These are phyloP conservation scores for Limnephilus auricula DNA, from an alignment of 2,888 invertebrate species.

Conservation along the genomic window DNA sequence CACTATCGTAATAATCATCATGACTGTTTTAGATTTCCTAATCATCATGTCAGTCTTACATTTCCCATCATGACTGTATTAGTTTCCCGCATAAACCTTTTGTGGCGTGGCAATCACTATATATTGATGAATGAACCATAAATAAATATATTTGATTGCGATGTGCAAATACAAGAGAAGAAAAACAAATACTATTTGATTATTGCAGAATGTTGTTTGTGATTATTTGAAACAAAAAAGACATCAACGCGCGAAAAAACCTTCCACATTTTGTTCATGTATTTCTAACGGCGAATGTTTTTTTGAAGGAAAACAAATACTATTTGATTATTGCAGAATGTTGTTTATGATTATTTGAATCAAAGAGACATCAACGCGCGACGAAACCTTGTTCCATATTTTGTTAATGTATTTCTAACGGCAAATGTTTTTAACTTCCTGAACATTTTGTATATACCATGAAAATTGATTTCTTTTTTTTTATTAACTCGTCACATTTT, in stretches of 20 bases:
- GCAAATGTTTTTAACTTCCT: neutral
- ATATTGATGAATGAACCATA: neutral
- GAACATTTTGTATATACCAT: neutral
- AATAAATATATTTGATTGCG: neutral
- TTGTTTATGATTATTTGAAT: neutral
- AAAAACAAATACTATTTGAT: neutral
- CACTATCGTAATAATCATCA: neutral
- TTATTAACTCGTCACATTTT: no score
- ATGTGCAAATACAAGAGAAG: neutral
- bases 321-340: neutral
- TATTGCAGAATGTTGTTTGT: neutral
- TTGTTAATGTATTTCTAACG: neutral
- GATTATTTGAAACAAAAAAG: neutral
- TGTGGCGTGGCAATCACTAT: neutral
- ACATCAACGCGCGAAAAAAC: neutral
- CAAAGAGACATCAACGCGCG: neutral
- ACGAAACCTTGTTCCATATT: neutral
- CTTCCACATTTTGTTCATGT: neutral
- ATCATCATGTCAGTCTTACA: neutral
- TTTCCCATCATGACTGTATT: neutral
- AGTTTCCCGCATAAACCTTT: neutral
- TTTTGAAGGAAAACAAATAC: neutral
- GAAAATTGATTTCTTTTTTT: no score
- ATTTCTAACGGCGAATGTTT: neutral
- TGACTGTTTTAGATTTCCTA: neutral